phyloP scores from a whole-genome alignment of 2,113 vertebrate species.

The Brevimyrus niger region DNA sequence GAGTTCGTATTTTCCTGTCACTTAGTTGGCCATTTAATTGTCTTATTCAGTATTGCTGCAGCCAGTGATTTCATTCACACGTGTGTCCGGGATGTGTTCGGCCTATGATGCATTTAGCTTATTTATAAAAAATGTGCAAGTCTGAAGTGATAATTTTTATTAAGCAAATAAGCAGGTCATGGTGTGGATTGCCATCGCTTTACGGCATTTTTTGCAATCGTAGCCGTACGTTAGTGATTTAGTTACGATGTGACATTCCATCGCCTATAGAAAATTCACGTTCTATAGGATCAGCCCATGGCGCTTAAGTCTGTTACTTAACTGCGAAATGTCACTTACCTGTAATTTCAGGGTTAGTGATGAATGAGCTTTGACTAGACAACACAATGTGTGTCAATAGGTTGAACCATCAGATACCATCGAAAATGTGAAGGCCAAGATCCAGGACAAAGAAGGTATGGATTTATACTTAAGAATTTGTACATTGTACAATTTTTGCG shows the following conservation, averaged over 20 bases:
- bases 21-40: background rate
- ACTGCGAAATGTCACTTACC: background rate
- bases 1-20: background rate
- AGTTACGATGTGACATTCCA: background rate
- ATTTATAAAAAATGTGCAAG: background rate
- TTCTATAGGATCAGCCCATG: background rate
- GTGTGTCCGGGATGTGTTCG: background rate
- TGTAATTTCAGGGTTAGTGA: background rate
- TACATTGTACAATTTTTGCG: background rate
- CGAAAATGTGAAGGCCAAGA: conserved; percentile 98
- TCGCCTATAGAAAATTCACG: background rate
- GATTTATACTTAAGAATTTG: background rate
- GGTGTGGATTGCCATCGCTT: background rate
- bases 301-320: background rate
- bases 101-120: background rate
- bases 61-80: background rate
- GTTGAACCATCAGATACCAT: conserved; percentile 98
- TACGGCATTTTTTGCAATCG: background rate
- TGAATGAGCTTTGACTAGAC: background rate
- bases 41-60: background rate
- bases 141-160: background rate
- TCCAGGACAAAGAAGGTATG: conserved; percentile 95
- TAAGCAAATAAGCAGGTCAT: background rate
- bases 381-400: conserved; percentile 42
- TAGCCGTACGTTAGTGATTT: background rate